Evolutionary conservation across 2,888 invertebrate genomes (phyloP).

Genomic region (Hydraecia micacea): DNA sequence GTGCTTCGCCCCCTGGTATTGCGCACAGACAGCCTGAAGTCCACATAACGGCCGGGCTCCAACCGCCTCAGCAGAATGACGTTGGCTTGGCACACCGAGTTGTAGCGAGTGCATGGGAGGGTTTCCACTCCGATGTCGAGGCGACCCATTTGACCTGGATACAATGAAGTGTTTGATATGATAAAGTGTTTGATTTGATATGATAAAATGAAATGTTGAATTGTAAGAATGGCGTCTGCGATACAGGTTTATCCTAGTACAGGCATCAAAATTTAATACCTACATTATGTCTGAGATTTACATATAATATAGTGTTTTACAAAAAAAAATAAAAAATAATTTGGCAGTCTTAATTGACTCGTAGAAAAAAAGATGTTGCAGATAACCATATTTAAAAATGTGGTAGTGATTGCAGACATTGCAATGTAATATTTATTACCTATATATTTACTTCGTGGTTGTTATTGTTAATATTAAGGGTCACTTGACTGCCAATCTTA

Average conservation of each 20-base stretch:
- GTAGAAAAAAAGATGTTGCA: neutral
- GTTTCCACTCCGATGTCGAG: slow-evolving; percentile 95
- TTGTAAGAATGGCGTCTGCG: no score
- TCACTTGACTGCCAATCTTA: neutral
- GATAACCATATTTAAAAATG: neutral
- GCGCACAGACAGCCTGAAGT: slow-evolving; percentile 93
- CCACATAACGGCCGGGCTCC: slow-evolving; percentile 95
- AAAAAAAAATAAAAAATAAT: no score
- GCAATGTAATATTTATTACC: neutral
- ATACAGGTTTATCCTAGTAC: no score
- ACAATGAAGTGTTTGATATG: neutral
- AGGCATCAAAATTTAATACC: no score
- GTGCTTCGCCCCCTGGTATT: slow-evolving; percentile 95
- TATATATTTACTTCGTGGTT: neutral
- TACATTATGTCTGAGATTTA: no score
- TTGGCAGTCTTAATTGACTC: neutral
- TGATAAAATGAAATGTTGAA: neutral
- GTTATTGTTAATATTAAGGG: neutral
- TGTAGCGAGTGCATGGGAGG: slow-evolving; percentile 95
- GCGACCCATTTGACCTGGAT: slow-evolving; percentile 92
- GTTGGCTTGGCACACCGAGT: slow-evolving; percentile 97
- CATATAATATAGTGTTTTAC: no score
- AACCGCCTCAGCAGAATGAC: slow-evolving; percentile 94
- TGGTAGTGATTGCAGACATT: neutral
- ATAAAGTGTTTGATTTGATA: no score